Evolutionary conservation across 1,140 invertebrate genomes (phyloP), one percentile per base, ranked within the genome.

Genomic region (Drosophila truncata): DNA sequence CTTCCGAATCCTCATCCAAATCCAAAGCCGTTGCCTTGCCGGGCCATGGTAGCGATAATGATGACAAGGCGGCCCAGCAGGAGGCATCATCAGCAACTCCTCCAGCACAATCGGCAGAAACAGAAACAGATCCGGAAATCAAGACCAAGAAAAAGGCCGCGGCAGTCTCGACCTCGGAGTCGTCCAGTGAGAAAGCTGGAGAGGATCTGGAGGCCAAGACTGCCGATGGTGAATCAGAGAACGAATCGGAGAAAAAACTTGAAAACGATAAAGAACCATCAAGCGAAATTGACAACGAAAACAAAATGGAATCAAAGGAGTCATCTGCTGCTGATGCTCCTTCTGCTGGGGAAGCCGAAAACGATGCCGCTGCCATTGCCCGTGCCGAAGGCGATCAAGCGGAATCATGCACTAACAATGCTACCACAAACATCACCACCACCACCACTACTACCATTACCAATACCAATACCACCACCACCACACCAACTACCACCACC

Each of bases 221-320:
- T 91, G 90, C 54, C 61, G 83, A 42, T 46, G 55, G 35, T 33
- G 79, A 80, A 60, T 73, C 80, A 64, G 86, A 85, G 42, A 77
- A 33, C 49, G 82, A 86, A 42, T 76, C 49, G 85, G 85, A 70
- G 29, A 49, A 70, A 90, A 79, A 92, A 18, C 55, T 91, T 14
- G 31, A 54, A 23, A 94, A 94, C 5, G 95, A 69, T 16, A 61
- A 42, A 8, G 44, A 71, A 75, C 65, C 39, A 35, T 61, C 78
- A 16, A 82, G 23, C 69, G 81, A 83, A 74, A 55, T n/a, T 25
- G 20, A 93, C 16, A 94, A 94, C 6, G 95, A 70, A 23, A 49
- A 6, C 25, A 42, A 77, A 44, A 66, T 59, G 37, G 59, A 78
- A 60, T 70, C 75, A 13, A 93, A 92, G 29, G 76, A 79, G 61